A percentile compares a stretch with the other conserved stretches of the same genome.
These are phyloP conservation scores for Rhinolophus ferrumequinum DNA, from an alignment of 2,113 vertebrate genomes.

Conservation along the genomic window DNA sequence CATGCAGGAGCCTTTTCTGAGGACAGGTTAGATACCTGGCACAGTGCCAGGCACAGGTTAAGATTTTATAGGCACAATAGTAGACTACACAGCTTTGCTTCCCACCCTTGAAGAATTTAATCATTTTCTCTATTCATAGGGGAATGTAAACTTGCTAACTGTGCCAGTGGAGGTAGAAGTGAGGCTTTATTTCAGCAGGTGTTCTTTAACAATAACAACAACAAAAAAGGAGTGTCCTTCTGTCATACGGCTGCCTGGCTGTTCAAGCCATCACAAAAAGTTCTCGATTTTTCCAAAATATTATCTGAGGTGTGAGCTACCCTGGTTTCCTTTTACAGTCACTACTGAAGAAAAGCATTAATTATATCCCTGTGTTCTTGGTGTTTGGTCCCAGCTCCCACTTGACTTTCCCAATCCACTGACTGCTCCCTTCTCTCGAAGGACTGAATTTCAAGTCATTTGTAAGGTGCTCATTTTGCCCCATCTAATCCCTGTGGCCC, in stretches of 20 bases:
- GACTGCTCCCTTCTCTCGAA: background rate
- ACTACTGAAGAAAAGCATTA: background rate
- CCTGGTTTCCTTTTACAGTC: background rate
- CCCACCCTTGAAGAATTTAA: background rate
- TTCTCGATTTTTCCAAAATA: background rate
- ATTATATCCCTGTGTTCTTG: background rate
- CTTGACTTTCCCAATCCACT: background rate
- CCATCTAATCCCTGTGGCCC: background rate
- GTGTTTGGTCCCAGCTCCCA: background rate
- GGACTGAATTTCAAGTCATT: background rate
- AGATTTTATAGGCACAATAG: background rate
- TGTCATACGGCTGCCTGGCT: background rate
- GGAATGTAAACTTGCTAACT: background rate
- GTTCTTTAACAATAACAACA: background rate
- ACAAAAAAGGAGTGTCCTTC: background rate
- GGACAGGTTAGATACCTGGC: background rate
- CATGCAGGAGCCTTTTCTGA: background rate
- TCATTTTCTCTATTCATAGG: background rate
- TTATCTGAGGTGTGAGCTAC: background rate
- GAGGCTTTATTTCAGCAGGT: slow-evolving; percentile 20
- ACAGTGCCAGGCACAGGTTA: background rate
- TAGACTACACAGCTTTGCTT: background rate
- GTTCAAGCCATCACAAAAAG: background rate
- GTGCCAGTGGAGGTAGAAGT: background rate
- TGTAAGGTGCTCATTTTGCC: background rate